A percentile compares a stretch with the other conserved stretches of the same genome.
Evolutionary conservation across 2,113 vertebrate genomes (phyloP).

Genomic region (Numenius arquata): DNA sequence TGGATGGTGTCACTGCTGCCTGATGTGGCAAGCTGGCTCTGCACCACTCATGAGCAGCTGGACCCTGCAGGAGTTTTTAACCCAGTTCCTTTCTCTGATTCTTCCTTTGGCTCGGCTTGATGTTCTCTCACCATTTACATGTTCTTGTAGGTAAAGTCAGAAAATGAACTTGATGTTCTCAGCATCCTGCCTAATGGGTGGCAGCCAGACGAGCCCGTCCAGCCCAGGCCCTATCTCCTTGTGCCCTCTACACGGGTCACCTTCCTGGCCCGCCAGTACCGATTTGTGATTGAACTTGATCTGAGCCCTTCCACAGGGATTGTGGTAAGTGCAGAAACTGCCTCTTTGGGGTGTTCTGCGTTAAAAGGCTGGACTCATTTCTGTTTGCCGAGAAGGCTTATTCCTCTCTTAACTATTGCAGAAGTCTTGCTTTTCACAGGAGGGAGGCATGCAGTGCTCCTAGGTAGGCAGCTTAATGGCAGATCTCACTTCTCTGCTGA

Average conservation of each 20-base stretch:
- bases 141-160: constrained; percentile 78
- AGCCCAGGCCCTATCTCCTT: constrained; percentile 79
- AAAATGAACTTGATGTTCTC: constrained; percentile 88
- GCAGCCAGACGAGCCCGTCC: constrained; percentile 82
- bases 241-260: constrained; percentile 90
- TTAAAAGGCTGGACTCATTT: rapidly evolving
- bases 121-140: not conserved
- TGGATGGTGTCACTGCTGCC: rapidly evolving
- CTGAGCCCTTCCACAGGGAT: constrained; percentile 97
- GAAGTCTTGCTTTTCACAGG: not conserved
- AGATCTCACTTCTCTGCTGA: not conserved
- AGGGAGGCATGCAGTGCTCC: not conserved
- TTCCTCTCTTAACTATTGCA: not conserved
- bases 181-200: constrained; percentile 92
- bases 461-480: not conserved
- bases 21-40: not conserved
- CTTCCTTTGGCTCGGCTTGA: no score
- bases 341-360: rapidly evolving
- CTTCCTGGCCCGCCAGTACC: constrained; percentile 94
- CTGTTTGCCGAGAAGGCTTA: not conserved
- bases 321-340: constrained; percentile 80
- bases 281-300: constrained; percentile 95
- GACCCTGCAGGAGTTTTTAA: not conserved
- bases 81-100: not conserved
- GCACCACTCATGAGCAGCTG: rapidly evolving